Conservation (phyloP, 92 coral and sea anemone species). For the Palythoa caribaeorum region DNA sequence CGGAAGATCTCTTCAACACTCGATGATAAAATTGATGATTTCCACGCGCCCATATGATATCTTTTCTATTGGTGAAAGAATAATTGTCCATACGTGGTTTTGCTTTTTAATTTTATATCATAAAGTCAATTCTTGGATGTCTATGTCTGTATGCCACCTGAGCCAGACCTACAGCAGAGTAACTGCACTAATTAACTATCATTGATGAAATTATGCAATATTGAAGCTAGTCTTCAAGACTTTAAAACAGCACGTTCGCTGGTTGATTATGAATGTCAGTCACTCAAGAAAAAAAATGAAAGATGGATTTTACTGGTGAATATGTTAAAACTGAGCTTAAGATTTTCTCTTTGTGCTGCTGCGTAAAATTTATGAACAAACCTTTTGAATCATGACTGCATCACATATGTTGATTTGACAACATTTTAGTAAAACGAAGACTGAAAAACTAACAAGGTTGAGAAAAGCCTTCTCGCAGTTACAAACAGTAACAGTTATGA, state of each 20-base stretch:
- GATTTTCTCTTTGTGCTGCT: neutral
- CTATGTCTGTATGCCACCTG: neutral
- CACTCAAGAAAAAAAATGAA: neutral
- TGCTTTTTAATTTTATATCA: neutral
- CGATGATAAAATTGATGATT: too few relatives aligned
- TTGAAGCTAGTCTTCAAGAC: neutral
- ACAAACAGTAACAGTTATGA: too few relatives aligned
- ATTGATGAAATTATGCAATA: neutral
- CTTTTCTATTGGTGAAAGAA: too few relatives aligned
- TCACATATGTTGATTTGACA: too few relatives aligned
- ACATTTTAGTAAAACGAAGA: too few relatives aligned
- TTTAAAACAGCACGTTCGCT: neutral
- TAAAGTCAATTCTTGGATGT: neutral
- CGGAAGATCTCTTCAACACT: too few relatives aligned
- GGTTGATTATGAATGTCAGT: neutral
- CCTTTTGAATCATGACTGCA: too few relatives aligned
- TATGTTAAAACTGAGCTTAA: neutral
- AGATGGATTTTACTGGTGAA: neutral
- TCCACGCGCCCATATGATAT: too few relatives aligned
- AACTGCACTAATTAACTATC: neutral
- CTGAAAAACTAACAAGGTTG: too few relatives aligned
- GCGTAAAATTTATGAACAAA: too few relatives aligned
- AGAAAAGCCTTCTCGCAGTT: too few relatives aligned
- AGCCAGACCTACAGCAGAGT: too few relatives aligned
- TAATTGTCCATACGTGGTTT: neutral